phyloP scores from a whole-genome alignment of 30 jellyfish, hydroid and myxozoan genomes.

The Haliclystus octoradiatus region DNA sequence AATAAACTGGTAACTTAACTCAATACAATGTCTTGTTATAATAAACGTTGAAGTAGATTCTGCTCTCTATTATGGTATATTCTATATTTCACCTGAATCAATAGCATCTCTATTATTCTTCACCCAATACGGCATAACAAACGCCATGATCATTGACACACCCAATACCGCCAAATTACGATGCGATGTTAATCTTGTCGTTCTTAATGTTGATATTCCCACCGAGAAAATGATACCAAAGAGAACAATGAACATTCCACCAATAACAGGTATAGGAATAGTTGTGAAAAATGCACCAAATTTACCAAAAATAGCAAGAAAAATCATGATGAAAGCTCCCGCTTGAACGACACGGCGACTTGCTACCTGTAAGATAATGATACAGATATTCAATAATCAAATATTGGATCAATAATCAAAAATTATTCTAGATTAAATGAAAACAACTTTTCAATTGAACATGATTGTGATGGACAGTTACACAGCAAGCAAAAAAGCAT shows the following conservation, averaged over 20 bases:
- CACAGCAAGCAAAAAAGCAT: no score
- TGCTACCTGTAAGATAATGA: background rate
- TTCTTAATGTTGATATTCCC: background rate
- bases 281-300: slow-evolving; percentile 8
- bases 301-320: slow-evolving; percentile 2
- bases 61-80: no score
- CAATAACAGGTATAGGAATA: slow-evolving; percentile 3
- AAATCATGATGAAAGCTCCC: slow-evolving; percentile 1
- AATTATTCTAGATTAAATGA: no score
- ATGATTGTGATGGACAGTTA: no score
- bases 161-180: background rate
- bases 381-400: no score
- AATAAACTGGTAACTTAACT: no score
- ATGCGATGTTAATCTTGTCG: background rate
- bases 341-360: slow-evolving; percentile 4
- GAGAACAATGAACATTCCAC: slow-evolving; percentile 1
- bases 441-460: no score
- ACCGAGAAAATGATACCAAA: slow-evolving; percentile 6
- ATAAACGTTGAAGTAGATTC: no score
- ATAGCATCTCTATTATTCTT: background rate
- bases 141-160: background rate
- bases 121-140: slow-evolving; percentile 1
- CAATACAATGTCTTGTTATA: no score
- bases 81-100: background rate
- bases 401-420: no score